Conservation (phyloP, 2,113 vertebrate genomes). For the Turdus rufiventris region DNA sequence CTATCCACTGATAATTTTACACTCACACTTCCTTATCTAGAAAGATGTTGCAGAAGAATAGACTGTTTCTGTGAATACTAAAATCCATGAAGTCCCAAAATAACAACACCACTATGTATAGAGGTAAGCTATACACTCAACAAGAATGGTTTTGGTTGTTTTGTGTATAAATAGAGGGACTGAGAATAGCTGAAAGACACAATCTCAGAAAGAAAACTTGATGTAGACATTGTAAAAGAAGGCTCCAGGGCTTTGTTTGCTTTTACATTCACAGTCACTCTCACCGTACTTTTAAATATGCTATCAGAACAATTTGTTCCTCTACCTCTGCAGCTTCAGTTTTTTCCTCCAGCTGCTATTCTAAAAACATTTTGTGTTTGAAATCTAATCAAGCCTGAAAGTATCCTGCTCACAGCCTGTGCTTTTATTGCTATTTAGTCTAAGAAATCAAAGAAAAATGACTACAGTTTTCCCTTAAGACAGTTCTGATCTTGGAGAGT, state of each 20-base stretch:
- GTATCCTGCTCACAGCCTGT: not conserved
- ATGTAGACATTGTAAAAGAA: not conserved
- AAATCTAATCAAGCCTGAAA: constrained; percentile 31
- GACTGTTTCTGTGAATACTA: not conserved
- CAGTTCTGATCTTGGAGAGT: not conserved
- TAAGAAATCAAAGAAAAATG: not conserved
- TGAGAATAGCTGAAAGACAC: not conserved
- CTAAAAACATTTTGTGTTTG: not conserved
- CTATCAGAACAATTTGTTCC: constrained; percentile 3
- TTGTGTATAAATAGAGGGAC: not conserved
- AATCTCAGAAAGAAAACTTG: not conserved
- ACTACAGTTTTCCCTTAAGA: not conserved
- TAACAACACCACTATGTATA: not conserved
- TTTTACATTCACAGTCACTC: not conserved
- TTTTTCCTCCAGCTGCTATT: constrained; percentile 9
- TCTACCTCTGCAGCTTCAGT: not conserved
- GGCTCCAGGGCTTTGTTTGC: not conserved
- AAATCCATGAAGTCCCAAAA: not conserved
- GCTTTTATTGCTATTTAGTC: not conserved
- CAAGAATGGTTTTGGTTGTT: not conserved
- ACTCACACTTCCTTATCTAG: not conserved
- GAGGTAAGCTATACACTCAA: not conserved
- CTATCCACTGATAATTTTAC: not conserved
- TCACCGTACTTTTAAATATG: not conserved
- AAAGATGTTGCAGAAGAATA: not conserved